phyloP scores from a whole-genome alignment of 2,797 vertebrate species.

The Amblyraja radiata region DNA sequence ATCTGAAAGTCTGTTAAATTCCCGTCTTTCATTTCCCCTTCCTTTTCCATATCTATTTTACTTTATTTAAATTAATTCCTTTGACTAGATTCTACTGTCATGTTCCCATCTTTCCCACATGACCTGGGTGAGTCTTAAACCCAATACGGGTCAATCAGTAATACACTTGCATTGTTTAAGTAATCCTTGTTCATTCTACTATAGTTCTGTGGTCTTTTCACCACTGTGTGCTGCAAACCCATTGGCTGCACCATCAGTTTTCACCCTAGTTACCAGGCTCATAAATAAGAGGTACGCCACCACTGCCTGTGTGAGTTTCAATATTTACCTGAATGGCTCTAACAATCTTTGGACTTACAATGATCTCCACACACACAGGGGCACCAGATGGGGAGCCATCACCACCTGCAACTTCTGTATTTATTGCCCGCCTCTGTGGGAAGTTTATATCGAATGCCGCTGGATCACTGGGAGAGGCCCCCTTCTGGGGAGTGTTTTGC shows the following conservation, averaged over 20 bases:
- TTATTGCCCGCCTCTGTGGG: neutral
- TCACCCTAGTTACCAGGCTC: slow-evolving; percentile 1
- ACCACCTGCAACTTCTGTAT: neutral
- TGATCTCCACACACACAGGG: neutral
- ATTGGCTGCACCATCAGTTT: slow-evolving; percentile 12
- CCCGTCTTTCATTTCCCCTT: neutral
- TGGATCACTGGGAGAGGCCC: neutral
- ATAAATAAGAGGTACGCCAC: neutral
- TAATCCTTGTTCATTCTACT: slow-evolving; percentile 33
- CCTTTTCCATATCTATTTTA: slow-evolving; percentile 9
- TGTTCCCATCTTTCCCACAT: slow-evolving; percentile 26
- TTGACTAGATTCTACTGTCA: slow-evolving; percentile 18
- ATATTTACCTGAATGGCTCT: neutral
- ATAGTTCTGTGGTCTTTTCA: slow-evolving; percentile 30
- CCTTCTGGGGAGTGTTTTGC: neutral
- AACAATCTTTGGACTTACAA: neutral
- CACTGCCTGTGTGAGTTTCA: neutral
- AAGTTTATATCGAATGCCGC: neutral
- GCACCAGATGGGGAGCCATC: neutral
- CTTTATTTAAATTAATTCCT: slow-evolving; percentile 3
- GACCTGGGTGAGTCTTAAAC: slow-evolving; percentile 33
- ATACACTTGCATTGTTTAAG: slow-evolving; percentile 28
- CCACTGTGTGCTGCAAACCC: neutral
- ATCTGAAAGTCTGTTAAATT: neutral
- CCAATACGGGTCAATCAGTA: slow-evolving; percentile 36